Evolutionary conservation across 2,113 vertebrate genomes (phyloP).

Genomic region (Orcinus orca): DNA sequence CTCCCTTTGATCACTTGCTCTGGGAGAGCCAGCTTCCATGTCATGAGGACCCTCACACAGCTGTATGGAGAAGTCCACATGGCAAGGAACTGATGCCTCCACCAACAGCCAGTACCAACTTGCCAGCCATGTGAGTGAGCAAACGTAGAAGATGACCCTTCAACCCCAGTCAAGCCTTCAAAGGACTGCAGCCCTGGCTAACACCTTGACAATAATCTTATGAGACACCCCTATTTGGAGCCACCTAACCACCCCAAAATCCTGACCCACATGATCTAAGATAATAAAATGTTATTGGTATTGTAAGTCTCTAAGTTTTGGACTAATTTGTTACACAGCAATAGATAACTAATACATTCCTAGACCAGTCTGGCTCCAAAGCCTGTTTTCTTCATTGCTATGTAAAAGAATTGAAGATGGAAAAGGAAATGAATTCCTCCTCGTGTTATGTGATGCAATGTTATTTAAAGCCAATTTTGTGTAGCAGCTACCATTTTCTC

Average conservation of each 20-base stretch:
- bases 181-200: neutral
- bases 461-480: neutral
- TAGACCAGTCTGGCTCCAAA: neutral
- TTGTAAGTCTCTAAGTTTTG: neutral
- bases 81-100: neutral
- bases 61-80: neutral
- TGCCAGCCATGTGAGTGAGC: neutral
- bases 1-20: neutral
- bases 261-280: neutral
- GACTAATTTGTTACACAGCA: neutral
- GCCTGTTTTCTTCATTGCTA: neutral
- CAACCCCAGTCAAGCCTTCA: neutral
- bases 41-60: neutral
- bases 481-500: neutral
- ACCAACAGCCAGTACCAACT: neutral
- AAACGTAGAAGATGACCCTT: neutral
- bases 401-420: neutral
- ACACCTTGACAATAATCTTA: neutral
- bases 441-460: too few relatives aligned
- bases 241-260: neutral
- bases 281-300: neutral
- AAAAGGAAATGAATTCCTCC: neutral
- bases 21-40: neutral
- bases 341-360: neutral
- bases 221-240: neutral